Conservation (phyloP, 2,797 vertebrate species). For the Miichthys miiuy region DNA sequence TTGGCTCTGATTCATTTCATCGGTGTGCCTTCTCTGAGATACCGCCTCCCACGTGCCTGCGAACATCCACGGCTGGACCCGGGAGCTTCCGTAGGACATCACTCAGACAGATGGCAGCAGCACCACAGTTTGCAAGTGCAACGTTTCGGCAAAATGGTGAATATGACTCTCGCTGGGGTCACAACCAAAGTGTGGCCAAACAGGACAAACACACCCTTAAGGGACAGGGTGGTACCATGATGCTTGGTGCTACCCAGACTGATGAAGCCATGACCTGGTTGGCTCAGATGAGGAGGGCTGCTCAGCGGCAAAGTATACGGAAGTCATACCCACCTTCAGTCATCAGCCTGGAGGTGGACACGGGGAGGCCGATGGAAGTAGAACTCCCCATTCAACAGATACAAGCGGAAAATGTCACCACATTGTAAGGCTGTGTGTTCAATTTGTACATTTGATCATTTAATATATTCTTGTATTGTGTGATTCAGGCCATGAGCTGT, state of each 20-base stretch:
- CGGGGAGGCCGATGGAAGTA: not conserved
- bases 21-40: conserved; percentile 63
- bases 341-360: conserved; percentile 59
- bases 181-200: conserved; percentile 9
- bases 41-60: not conserved
- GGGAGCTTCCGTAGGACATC: conserved; percentile 7
- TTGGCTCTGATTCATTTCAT: not conserved
- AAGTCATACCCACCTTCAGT: conserved; percentile 55
- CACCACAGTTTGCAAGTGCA: conserved; percentile 7
- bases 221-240: conserved; percentile 1
- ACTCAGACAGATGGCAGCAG: not conserved
- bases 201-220: conserved; percentile 2
- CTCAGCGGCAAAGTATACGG: conserved; percentile 25
- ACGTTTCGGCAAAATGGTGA: conserved; percentile 34
- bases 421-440: conserved; percentile 66
- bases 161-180: not conserved
- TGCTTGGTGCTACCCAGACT: not conserved
- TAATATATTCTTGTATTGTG: not conserved
- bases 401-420: not conserved
- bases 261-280: conserved; percentile 41
- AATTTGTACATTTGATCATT: not conserved
- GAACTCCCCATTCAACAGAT: conserved; percentile 37
- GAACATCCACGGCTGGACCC: not conserved
- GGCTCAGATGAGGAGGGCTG: conserved; percentile 25
- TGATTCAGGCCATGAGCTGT: not conserved